Base-by-base conservation (phyloP, 35 echinoderm and acorn worm species). In the Amphiura filiformis region DNA sequence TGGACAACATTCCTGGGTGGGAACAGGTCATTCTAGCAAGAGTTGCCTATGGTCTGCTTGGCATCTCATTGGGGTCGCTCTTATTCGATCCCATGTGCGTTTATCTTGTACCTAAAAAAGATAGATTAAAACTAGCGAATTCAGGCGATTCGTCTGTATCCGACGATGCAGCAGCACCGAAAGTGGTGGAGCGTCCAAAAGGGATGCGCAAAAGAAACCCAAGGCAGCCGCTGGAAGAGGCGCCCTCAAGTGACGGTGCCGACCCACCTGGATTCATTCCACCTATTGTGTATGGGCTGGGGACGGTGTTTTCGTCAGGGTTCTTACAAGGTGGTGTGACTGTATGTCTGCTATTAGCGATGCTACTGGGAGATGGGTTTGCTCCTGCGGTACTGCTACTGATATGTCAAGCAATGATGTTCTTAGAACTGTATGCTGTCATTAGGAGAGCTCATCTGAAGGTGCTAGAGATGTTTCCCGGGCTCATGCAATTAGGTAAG, bases 331-430 rank as follows among this genome's bases (percentile, higher is more conserved):
- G 89, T 13, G 56, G 87, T 36, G 93, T 87, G 26, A 76, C 90
- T 12, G 11, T 98, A 3, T 75, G 76, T 39, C 87, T 98, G 17
- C 28, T 98, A 18, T 7, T 94, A 28, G 65, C 86, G 22, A 37
- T 98, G 22, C 84, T 34, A n/a, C n/a, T 83, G 92, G n/a, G 87
- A 13, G 96, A 98, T 90, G 96, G 96, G 2, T 42, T 94, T 30
- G 78, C 87, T 23, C 89, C 90, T 26, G 57, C 90, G 20, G 42
- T 98, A 17, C 38, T 90, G 1, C 77, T 94, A 15, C n/a, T 98
- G 35, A 35, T 87, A 31, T 22, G 91, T 38, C 93, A 98, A 32
- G 78, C n/a, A n/a, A 22, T 90, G 0, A 39, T 98, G 3, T 85
- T 39, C n/a, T 39, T 98, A 40, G 93, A 94, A 83, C 31, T 94